phyloP scores from a whole-genome alignment of 2,797 vertebrate genomes.

The Onychomys torridus region DNA sequence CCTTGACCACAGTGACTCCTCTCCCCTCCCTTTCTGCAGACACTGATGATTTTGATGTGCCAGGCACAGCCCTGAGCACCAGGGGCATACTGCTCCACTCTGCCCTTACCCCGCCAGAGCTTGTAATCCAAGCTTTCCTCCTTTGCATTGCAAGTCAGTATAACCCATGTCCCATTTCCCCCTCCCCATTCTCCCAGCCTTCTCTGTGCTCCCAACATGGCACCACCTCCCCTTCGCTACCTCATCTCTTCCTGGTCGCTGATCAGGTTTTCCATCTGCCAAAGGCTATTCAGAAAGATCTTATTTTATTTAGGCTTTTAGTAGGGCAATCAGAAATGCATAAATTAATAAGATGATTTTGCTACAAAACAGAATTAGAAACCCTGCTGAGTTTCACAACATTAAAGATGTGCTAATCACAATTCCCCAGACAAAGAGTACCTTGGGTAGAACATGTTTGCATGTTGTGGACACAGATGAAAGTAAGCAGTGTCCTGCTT shows the following conservation, averaged over 20 bases:
- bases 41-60: neutral
- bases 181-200: neutral
- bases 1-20: neutral
- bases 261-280: neutral
- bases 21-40: neutral
- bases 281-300: constrained; percentile 29
- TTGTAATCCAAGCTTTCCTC: neutral
- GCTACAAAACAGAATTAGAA: constrained; percentile 43
- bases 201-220: neutral
- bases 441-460: neutral
- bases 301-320: constrained; percentile 51
- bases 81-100: too few species aligned
- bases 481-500: neutral
- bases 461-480: neutral
- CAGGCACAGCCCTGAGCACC: neutral
- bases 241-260: neutral
- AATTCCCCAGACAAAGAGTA: neutral
- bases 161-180: neutral
- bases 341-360: constrained; percentile 47
- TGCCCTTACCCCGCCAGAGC: neutral
- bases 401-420: constrained; percentile 35
- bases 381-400: constrained; percentile 38
- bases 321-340: constrained; percentile 35
- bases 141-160: neutral
- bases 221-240: neutral